Evolutionary conservation across 1,140 invertebrate genomes (phyloP), one percentile per base, ranked within the genome.

Genomic region (Drosophila truncata): DNA sequence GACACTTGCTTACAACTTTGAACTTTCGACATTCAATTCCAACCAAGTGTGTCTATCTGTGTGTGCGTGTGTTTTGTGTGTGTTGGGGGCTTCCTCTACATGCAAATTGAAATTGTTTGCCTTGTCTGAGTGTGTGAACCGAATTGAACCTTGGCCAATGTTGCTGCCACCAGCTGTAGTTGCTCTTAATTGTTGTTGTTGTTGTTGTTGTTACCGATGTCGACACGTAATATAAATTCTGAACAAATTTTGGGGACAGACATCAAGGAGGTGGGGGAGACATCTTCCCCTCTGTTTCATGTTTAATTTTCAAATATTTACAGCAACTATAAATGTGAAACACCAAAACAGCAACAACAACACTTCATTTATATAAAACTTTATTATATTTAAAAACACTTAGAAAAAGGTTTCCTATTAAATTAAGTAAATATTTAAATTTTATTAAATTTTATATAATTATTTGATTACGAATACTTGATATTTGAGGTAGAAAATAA

Each of bases 61-160:
- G 63, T 37, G 29, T 39, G 29, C 37, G 29, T 47, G 39, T 25
- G 33, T 33, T 31, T 4, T 33, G 61, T 57, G 37, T 72, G 69
- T 76, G 72, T 78, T 50, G 64, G 69, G 76, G 69, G 69, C 79
- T 79, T 80, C 82, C 85, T 79, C 63, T 47, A 87, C 84, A 86
- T 86, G 83, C 84, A 86, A 86, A 86, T 86, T 86, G 83, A 86
- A 86, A 86, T 88, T 86, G 84, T 86, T 86, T 86, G 83, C 84
- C 81, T 83, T 86, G 83, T 87, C 83, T 87, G 78, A 64, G 75
- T 86, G 79, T 78, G 44, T 65, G 72, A 76, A 76, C 73, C 42
- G 73, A 60, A 77, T 77, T 77, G 74, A 77, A 77, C 82, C 79
- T 71, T 70, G 61, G 78, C 71, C 67, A 47, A 60, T 78, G 80